Evolutionary conservation across 2,797 vertebrate genomes (phyloP).

Genomic region (Pseudocheirus occidentalis): DNA sequence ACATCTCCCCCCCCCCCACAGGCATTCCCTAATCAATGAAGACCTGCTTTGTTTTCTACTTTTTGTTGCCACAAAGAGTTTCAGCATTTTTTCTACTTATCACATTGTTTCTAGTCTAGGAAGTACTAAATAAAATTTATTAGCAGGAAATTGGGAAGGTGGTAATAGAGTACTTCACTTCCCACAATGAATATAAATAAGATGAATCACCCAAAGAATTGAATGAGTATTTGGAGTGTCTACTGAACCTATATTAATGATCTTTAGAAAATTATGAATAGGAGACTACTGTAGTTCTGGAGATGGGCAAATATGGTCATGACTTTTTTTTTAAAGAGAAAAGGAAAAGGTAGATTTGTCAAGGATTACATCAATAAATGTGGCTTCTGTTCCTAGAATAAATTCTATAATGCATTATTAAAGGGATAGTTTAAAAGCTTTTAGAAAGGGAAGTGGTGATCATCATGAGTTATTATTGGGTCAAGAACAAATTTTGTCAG

Average conservation of each 20-base stretch:
- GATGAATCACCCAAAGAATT: not conserved
- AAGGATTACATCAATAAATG: not conserved
- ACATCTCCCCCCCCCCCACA: too few species aligned
- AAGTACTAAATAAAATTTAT: not conserved
- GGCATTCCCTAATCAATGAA: not conserved
- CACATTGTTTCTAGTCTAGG: not conserved
- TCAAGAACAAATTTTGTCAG: not conserved
- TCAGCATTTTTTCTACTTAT: not conserved
- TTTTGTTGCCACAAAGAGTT: not conserved
- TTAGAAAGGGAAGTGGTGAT: not conserved
- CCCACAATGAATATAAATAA: not conserved
- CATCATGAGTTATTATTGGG: not conserved
- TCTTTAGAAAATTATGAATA: not conserved
- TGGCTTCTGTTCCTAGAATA: not conserved
- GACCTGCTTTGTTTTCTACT: not conserved
- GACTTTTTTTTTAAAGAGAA: not conserved
- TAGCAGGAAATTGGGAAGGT: not conserved
- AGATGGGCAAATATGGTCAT: not conserved
- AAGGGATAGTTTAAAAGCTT: not conserved
- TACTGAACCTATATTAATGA: not conserved
- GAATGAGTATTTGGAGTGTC: not conserved
- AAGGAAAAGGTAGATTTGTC: not conserved
- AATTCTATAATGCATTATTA: not conserved
- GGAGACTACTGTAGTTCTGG: not conserved
- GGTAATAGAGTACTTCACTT: not conserved